Evolutionary conservation across 2,888 invertebrate genomes (phyloP), one percentile per base, ranked within the genome.

Genomic region (Pimpla rufipes): DNA sequence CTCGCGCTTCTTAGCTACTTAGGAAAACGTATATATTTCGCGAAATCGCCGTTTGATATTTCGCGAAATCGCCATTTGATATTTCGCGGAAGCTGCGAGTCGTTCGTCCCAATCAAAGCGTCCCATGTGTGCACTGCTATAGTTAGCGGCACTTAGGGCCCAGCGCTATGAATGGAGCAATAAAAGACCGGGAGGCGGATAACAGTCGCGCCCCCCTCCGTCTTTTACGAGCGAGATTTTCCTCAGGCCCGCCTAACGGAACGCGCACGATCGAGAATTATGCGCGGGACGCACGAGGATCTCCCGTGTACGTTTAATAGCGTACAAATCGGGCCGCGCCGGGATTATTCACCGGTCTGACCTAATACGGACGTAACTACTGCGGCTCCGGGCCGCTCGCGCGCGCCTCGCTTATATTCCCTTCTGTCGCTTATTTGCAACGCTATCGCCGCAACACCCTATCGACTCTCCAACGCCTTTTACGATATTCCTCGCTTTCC

Each of bases 201-300:
- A 78, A 70, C 23, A 73, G 64, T 62, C 70, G 81, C 78, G 57
- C 84, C 75, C 87, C 83, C 81, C 16, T 3, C 77, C 81, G 86
- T 88, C 88, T 90, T 66, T 90, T 88, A 89, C 88, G 89, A 89
- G 83, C 88, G 88, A n/a, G n/a, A 89, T 91, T 90, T 91, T 88
- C 87, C 83, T 86, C n/a, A n/a, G 35, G 37, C 59, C 18, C 16
- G 68, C 29, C 87, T 89, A 90, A 90, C 89, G 88, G 88, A 57
- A 87, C 87, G 84, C 87, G 84, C 80, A 80, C 83, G 87, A 86
- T 85, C 84, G 71, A 87, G 89, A 91, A 90, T 90, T 88, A 90
- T 86, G 87, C 86, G 87, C 87, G 85, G 86, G 81, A 78, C 88
- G 89, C 90, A 90, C 90, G 87, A 79, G 87, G 88, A 90, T 90